Evolutionary conservation across 2,888 invertebrate species (phyloP).

Genomic region (Thecocarcelia acutangulata): DNA sequence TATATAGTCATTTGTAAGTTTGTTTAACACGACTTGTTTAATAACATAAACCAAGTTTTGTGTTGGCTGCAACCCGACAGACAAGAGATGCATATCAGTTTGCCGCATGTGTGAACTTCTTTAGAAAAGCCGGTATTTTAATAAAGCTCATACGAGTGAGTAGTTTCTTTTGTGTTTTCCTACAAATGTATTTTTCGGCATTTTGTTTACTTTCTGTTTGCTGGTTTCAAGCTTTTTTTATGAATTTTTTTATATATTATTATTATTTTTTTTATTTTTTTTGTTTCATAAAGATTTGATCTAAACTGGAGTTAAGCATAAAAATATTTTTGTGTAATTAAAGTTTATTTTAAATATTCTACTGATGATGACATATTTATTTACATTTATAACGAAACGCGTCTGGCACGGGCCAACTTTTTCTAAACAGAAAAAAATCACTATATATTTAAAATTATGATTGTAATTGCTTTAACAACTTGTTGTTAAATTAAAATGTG

Average conservation of each 20-base stretch:
- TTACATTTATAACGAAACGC: slow-evolving; percentile 42
- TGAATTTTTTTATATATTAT: not conserved
- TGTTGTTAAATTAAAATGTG: slow-evolving; percentile 23
- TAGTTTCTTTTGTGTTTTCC: slow-evolving; percentile 35
- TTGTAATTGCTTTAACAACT: slow-evolving; percentile 19
- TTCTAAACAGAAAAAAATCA: not conserved
- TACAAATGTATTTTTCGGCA: slow-evolving; percentile 12
- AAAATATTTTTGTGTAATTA: slow-evolving; percentile 69
- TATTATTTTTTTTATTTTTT: slow-evolving; percentile 12
- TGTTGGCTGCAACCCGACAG: slow-evolving; percentile 53
- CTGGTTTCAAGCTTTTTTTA: slow-evolving; percentile 21
- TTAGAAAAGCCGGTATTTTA: slow-evolving; percentile 64
- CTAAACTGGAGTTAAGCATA: slow-evolving; percentile 56
- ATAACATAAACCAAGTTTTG: slow-evolving; percentile 42
- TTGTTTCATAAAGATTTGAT: slow-evolving; percentile 51
- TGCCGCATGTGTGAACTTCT: slow-evolving; percentile 59
- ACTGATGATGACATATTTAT: slow-evolving; percentile 60
- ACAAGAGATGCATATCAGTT: slow-evolving; percentile 68
- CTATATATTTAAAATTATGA: not conserved
- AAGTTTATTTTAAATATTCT: slow-evolving; percentile 61
- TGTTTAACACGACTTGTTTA: slow-evolving; percentile 61
- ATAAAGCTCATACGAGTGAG: slow-evolving; percentile 33
- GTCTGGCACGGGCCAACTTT: slow-evolving; percentile 62
- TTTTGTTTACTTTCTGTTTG: slow-evolving; percentile 20
- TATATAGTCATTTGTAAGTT: too few relatives aligned